Conservation (phyloP, 1,140 invertebrate species). For the Apis cerana region DNA sequence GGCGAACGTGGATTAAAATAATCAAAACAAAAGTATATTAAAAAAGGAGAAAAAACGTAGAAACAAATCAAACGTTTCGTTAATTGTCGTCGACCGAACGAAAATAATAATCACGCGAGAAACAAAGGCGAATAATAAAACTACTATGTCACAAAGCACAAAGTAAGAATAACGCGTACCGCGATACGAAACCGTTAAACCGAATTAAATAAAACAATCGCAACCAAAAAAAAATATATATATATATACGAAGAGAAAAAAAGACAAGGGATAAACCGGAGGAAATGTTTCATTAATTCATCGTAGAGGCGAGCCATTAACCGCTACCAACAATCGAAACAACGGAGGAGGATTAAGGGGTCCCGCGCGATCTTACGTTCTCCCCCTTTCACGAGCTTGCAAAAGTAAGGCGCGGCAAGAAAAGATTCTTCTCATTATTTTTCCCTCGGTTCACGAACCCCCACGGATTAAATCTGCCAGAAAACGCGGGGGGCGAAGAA, state of each 20-base stretch:
- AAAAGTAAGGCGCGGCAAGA: background rate
- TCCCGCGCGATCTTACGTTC: background rate
- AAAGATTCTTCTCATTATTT: slow-evolving; percentile 54
- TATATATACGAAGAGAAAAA: background rate
- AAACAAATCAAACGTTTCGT: background rate
- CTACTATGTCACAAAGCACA: too few relatives aligned
- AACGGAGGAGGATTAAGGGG: slow-evolving; percentile 36
- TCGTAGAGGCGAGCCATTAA: background rate
- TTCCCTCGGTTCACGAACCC: slow-evolving; percentile 15
- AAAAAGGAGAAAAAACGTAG: background rate
- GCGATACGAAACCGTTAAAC: too few relatives aligned
- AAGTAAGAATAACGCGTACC: too few relatives aligned
- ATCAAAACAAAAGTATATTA: background rate
- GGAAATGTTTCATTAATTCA: slow-evolving; percentile 9
- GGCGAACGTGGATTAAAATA: too few relatives aligned
- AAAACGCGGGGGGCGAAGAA: slow-evolving; percentile 36
- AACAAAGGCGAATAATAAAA: background rate
- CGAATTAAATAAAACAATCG: too few relatives aligned
- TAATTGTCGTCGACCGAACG: too few relatives aligned
- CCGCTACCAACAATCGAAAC: slow-evolving; percentile 32
- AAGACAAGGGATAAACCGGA: background rate
- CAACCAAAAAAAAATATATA: too few relatives aligned
- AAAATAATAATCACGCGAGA: background rate
- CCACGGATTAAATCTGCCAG: slow-evolving; percentile 8
- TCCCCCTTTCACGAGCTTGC: background rate